Base-by-base conservation (phyloP, 2,113 vertebrate species). In the Thalassarche chlororhynchos region DNA sequence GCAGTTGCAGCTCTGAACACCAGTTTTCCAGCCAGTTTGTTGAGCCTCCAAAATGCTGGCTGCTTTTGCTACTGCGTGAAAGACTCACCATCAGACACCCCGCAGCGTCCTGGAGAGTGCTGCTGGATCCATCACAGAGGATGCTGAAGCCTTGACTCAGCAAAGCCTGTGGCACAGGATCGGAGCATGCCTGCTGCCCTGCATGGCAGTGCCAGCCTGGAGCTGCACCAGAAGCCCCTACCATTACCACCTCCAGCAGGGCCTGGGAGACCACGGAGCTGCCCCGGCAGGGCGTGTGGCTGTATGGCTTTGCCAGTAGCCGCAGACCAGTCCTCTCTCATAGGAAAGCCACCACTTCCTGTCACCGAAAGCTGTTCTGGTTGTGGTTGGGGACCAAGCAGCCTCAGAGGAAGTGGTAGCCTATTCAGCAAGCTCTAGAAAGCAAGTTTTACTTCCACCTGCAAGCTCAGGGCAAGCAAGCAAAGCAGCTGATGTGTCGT, bases 401-500 rank as follows among this genome's bases (percentile, higher is more conserved):
- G 58, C 80, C 91, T 44, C 91, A 86, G 54, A 95, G 93, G 91
- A 96, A 96, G 91, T 6, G 24, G 57, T 3, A 76, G 5, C 29
- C 40, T 68, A 12, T 19, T 95, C 49, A n/a, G 46, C 24, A 32
- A 12, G 5, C 38, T 47, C 57, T 68, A 85, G 57, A 92, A 90
- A 96, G 74, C 32, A 62, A 83, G 25, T 58, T 70, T 90, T 75
- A 58, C 38, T 92, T 92, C 82, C 52, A 96, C 79, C 46, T 77
- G 58, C 57, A 80, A 72, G 38, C 16, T 58, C 25, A 24, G 47
- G n/a, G 38, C 38, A 72, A 71, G 28, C n/a, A 58, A 68, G 34
- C 19, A 25, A 71, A 66, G 52, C 26, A 62, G 57, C 42, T 40
- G 46, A 55, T 14, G 17, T 3, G 2, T 5, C 28, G 18, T 24